Conservation (phyloP, 1,140 invertebrate genomes). For the Drosophila baimaii region DNA sequence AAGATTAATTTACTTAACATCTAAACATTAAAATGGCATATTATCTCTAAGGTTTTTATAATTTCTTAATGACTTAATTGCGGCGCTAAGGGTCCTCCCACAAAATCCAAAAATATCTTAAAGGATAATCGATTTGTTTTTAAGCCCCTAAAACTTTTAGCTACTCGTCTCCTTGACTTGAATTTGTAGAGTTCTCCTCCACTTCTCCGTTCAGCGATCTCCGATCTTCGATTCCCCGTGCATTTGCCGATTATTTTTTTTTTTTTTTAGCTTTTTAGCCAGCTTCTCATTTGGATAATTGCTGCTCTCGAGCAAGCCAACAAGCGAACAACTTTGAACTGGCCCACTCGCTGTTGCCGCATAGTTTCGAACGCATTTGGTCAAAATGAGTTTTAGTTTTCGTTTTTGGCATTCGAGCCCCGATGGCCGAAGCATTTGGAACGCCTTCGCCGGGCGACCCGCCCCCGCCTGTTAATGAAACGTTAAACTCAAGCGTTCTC, state of each 20-base stretch:
- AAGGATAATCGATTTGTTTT: neutral
- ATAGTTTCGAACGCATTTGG: conserved; percentile 68
- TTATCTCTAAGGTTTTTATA: neutral
- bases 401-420: conserved; percentile 64
- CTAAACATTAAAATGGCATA: neutral
- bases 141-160: neutral
- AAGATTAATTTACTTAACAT: neutral
- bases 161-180: conserved; percentile 22
- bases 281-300: conserved; percentile 45
- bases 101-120: neutral
- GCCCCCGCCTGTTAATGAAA: conserved; percentile 60
- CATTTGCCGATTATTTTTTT: conserved; percentile 15
- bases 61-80: neutral
- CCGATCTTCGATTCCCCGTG: conserved; percentile 1
- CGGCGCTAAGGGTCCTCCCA: no score
- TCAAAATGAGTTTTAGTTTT: conserved; percentile 78
- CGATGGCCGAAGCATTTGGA: conserved; percentile 54
- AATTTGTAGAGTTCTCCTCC: conserved; percentile 8
- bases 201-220: conserved; percentile 7
- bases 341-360: conserved; percentile 62
- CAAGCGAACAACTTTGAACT: conserved; percentile 39
- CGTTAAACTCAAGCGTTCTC: conserved; percentile 56
- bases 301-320: conserved; percentile 31
- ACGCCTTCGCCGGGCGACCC: conserved; percentile 44
- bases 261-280: conserved; percentile 18